Base-by-base conservation (phyloP, 92 coral and sea anemone species). In the Desmophyllum pertusum region DNA sequence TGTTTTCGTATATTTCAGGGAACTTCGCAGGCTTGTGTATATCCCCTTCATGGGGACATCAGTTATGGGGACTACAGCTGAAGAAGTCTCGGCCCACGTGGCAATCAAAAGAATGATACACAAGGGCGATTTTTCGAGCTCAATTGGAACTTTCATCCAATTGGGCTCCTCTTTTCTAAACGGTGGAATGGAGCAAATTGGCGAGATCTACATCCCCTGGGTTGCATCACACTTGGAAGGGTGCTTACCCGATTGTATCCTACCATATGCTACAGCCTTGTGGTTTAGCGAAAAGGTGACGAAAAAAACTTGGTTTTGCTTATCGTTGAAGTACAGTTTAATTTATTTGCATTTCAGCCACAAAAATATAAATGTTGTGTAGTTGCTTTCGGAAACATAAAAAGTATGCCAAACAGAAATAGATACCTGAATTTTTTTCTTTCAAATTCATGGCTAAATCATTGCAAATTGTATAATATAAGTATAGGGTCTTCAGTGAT, bases 31-130 rank as follows among this genome's bases (percentile, higher is more conserved):
- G 21, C 30, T 73, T 13, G 78, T 73, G 1, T 73, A 73, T n/a
- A 53, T 73, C 17, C 78, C 78, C 33, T 73, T 43, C 50, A 48
- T 27, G 59, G 78, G 78, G 37, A 10, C 30, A 4, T 38, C 78
- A 19, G 78, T 73, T 10, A 73, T 73, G 78, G 78, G 78, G 3
- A 53, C 52, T 9, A 73, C 78, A 8, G 51, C 78, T 6, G 59
- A 73, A 43, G 78, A 73, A 73, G 31, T 74, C 11, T n/a, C 39
- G 3, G 79, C 57, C 5, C 61, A 74, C 63, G 50, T 74, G 6
- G 33, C 63, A 4, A 31, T 74, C 9, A 74, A 74, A 74, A 10
- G 79, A 23, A 74, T 23, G 61, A 42, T 23, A 41, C 52, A 53
- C 31, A 73, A 37, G 30, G 78, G 78, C 4, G 46, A 42, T 42